These are phyloP conservation scores for Troglohyphantes excavatus DNA, from an alignment of 2,888 invertebrate genomes.

Conservation along the genomic window DNA sequence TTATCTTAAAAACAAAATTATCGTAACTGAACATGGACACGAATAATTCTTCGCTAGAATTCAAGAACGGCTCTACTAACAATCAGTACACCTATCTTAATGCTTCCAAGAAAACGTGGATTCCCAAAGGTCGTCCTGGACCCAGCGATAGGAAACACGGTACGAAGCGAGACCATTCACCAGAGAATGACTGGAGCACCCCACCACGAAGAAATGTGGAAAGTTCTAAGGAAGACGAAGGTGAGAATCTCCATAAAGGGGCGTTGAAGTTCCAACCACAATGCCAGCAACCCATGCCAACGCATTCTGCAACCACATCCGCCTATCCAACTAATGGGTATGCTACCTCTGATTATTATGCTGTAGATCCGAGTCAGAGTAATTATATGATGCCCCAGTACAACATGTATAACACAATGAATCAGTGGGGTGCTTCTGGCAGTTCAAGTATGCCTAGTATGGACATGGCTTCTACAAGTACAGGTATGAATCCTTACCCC, in stretches of 20 bases:
- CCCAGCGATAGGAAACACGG: slow-evolving; percentile 5
- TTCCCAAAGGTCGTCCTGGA: background rate
- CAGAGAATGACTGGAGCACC: slow-evolving; percentile 8
- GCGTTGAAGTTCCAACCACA: background rate
- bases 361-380: slow-evolving; percentile 7
- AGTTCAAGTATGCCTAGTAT: slow-evolving; percentile 35
- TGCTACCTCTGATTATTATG: background rate
- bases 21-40: background rate
- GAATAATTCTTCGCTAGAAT: background rate
- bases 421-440: slow-evolving; percentile 49
- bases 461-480: slow-evolving; percentile 31
- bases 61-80: background rate
- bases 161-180: slow-evolving; percentile 28
- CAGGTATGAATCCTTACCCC: slow-evolving; percentile 50
- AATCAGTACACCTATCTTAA: background rate
- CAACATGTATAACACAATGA: slow-evolving; percentile 25
- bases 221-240: slow-evolving; percentile 14
- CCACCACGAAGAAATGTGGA: background rate
- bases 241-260: background rate
- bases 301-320: background rate
- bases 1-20: background rate
- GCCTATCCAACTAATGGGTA: background rate
- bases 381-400: slow-evolving; percentile 1
- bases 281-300: background rate
- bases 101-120: background rate